These are phyloP conservation scores for Philotrypesis tridentata DNA, from an alignment of 1,140 invertebrate genomes.

Conservation along the genomic window DNA sequence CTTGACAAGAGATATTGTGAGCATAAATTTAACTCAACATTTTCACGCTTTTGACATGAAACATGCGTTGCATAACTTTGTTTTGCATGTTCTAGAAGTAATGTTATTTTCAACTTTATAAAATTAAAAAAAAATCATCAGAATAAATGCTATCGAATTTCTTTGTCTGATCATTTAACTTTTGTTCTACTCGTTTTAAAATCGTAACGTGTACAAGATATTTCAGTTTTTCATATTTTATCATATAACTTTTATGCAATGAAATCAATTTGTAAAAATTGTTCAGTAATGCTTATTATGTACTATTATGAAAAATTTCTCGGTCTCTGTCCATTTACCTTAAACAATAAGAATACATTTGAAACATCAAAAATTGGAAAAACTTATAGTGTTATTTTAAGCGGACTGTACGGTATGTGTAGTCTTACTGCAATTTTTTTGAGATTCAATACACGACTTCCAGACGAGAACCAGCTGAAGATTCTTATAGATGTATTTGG, in stretches of 20 bases:
- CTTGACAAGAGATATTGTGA: no score
- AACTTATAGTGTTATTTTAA: neutral
- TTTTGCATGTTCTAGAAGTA: no score
- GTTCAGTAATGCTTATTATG: neutral
- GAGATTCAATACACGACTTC: neutral
- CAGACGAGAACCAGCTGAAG: neutral
- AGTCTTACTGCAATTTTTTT: neutral
- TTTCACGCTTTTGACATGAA: no score
- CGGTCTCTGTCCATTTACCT: neutral
- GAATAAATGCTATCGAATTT: no score
- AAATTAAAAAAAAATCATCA: no score
- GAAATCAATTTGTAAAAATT: neutral
- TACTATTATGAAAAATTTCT: neutral
- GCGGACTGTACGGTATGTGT: neutral
- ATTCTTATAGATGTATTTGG: neutral
- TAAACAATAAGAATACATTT: neutral
- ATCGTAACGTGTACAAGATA: no score
- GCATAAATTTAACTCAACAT: no score
- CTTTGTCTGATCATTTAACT: no score
- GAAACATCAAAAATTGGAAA: neutral
- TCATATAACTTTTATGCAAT: neutral
- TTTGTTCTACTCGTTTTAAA: no score
- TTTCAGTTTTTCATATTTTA: no score
- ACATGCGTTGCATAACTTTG: no score
- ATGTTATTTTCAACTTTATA: no score